phyloP scores from a whole-genome alignment of 2,888 invertebrate species.

The Platynereis dumerilii region DNA sequence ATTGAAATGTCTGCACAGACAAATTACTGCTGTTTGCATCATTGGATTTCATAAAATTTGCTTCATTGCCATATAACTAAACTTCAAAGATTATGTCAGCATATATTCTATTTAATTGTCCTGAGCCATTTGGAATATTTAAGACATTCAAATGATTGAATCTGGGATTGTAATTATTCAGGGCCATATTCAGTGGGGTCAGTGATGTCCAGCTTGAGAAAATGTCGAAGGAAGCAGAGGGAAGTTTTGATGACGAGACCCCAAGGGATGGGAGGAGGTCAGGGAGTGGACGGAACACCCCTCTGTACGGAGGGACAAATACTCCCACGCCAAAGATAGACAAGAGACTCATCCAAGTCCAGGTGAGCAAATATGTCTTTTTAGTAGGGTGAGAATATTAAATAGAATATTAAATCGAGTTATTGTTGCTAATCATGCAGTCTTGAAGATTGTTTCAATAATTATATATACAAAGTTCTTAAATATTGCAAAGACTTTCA shows the following conservation, averaged over 20 bases:
- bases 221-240: slow-evolving; percentile 27
- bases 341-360: slow-evolving; percentile 54
- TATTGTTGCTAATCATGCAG: not conserved
- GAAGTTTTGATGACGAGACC: slow-evolving; percentile 16
- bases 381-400: too few relatives aligned
- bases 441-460: not conserved
- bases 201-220: slow-evolving; percentile 56
- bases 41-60: too few relatives aligned
- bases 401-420: too few relatives aligned
- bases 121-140: too few relatives aligned
- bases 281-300: slow-evolving; percentile 5
- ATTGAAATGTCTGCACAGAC: too few relatives aligned
- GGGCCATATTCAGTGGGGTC: slow-evolving; percentile 57
- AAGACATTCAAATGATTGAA: too few relatives aligned
- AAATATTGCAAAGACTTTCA: not conserved
- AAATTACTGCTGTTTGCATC: too few relatives aligned
- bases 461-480: not conserved
- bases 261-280: slow-evolving; percentile 4
- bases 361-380: slow-evolving; percentile 38
- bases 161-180: too few relatives aligned
- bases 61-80: too few relatives aligned
- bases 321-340: slow-evolving; percentile 53
- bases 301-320: slow-evolving; percentile 35
- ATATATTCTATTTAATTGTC: too few relatives aligned
- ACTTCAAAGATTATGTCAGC: too few relatives aligned